A percentile compares a stretch with the other conserved stretches of the same genome.
Conservation (phyloP, 2,797 vertebrate species). For the Sebastes taczanowskii region DNA sequence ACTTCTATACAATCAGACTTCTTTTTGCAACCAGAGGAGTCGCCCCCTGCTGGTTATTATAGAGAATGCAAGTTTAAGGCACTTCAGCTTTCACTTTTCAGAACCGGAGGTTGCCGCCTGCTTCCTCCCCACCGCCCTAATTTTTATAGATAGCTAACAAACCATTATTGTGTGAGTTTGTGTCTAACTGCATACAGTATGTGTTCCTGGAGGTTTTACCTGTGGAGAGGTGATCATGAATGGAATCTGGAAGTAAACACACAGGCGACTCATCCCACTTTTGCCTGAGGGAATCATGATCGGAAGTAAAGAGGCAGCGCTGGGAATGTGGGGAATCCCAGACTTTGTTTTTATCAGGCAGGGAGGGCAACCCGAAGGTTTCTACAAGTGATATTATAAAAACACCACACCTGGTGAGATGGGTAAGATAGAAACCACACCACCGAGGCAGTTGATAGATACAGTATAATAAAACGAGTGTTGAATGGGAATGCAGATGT, state of each 20-base stretch:
- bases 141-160: background rate
- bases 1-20: too few species aligned
- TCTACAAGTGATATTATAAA: slow-evolving; percentile 44
- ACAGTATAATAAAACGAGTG: background rate
- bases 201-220: background rate
- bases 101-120: background rate
- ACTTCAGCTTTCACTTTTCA: background rate
- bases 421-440: background rate
- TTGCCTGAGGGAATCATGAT: slow-evolving; percentile 48
- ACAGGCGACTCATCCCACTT: slow-evolving; percentile 18
- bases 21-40: background rate
- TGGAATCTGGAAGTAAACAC: slow-evolving; percentile 17
- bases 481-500: background rate
- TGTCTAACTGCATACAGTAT: background rate
- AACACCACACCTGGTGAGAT: slow-evolving; percentile 34
- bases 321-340: slow-evolving; percentile 78
- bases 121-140: background rate
- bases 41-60: background rate
- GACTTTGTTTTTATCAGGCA: slow-evolving; percentile 44
- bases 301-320: slow-evolving; percentile 45
- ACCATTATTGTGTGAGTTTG: background rate
- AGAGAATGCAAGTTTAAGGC: background rate
- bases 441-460: background rate
- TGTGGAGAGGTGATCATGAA: background rate
- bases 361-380: slow-evolving; percentile 17